Base-by-base conservation (phyloP, 1,140 invertebrate species). In the Saxidomus purpurata region DNA sequence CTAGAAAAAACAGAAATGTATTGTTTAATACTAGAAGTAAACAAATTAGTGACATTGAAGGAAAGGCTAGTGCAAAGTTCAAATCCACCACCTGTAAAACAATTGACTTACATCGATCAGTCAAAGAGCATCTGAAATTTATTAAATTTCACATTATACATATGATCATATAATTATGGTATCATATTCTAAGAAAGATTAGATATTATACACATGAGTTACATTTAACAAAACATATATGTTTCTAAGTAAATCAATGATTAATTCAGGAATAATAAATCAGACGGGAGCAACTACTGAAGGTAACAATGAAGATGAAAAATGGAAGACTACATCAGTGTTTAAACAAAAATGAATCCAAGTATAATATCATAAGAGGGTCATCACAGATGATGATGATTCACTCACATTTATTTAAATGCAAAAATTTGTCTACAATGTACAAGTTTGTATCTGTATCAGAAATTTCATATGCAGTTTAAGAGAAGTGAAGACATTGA, bases 61-160 rank as follows among this genome's bases (percentile, higher is more conserved):
- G n/a, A n/a, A n/a, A n/a, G n/a, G n/a, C n/a, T n/a, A n/a, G n/a
- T n/a, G n/a, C n/a, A n/a, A n/a, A n/a, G n/a, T 11, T 67, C n/a
- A 9, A 67, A 67, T 67, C n/a, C 61, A 67, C n/a, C 61, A 67
- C 61, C 61, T 67, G 61, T 67, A 25, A 67, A 67, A 67, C 61
- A 67, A 67, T 67, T 67, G 61, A 34, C 61, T 67, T 67, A 67
- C 61, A 67, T 67, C 61, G n/a, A 67, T 67, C 61, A 67, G 61
- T 67, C 61, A 25, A 67, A 67, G 61, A 67, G 61, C 61, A 67
- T 67, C 61, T 67, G 61, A 67, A 67, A 25, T 67, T 67, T 67
- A 67, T 67, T 67, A 67, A 67, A 67, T 67, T 67, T 67, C 61
- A 67, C 61, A 67, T 67, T n/a, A 67, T 67, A 11, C 61, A 67